Base-by-base conservation (phyloP, 2,888 invertebrate genomes). In the Drosophila antonietae region DNA sequence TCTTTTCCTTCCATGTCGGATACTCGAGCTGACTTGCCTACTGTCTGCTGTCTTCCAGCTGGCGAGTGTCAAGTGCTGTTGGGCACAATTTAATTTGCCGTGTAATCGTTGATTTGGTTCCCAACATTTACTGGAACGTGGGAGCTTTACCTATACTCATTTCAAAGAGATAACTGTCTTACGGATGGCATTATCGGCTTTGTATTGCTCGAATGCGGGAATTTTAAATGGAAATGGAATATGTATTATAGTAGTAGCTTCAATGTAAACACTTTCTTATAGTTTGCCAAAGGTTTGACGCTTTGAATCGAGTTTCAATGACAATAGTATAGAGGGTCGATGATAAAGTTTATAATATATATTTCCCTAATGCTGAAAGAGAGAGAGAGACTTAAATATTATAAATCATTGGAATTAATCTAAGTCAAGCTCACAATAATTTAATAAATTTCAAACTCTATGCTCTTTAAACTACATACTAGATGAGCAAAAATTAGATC, bases 41-140 rank as follows among this genome's bases (percentile, higher is more conserved):
- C 28, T 28, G 28, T 28, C 28, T 23, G 55, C 37, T 20, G 1
- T 43, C 46, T 43, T 23, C 46, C 31, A 28, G 23, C 46, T 23
- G 51, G 18, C 41, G 60, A 56, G 59, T 80, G 74, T 78, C 78
- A 71, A 78, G 75, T 78, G 64, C 52, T 35, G 57, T 73, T 68
- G 71, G 55, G 31, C 59, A 73, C 74, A 77, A 70, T 61, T 75
- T 81, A 78, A 81, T 82, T 85, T 66, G 76, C 71, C 70, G 67
- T 78, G 76, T 85, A 79, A 81, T 80, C 78, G 75, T 72, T 73
- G 64, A 83, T 73, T 90, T 78, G 74, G 75, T 69, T 78, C 82
- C 78, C 67, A 72, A 73, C 73, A 68, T 75, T 84, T 77, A 88
- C 62, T 85, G 73, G 89, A 89, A 85, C 90, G 90, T 90, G 90